Conservation (phyloP, 2,888 invertebrate genomes). For the Cephus nigrinus region DNA sequence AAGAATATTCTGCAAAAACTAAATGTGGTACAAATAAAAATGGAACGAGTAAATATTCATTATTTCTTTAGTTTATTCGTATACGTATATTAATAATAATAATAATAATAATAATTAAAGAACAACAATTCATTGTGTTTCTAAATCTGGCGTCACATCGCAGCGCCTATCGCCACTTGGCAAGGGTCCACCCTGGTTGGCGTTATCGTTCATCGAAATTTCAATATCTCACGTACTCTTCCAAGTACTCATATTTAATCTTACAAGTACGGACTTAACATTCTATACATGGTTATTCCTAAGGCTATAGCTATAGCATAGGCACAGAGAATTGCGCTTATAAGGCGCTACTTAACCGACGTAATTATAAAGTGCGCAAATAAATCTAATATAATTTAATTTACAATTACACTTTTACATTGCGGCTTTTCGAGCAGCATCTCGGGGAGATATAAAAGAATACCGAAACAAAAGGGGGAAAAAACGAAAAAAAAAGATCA, state of each 20-base stretch:
- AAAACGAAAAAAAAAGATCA: background rate
- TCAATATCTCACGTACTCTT: background rate
- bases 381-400: background rate
- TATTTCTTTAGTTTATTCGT: background rate
- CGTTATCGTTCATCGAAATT: background rate
- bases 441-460: background rate
- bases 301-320: background rate
- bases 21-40: background rate
- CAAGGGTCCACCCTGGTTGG: conserved; percentile 9
- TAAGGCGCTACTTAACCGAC: background rate
- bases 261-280: conserved; percentile 7
- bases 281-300: conserved; percentile 10
- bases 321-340: background rate
- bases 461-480: background rate
- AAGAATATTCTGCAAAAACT: background rate
- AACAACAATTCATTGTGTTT: conserved; percentile 35
- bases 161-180: conserved; percentile 30
- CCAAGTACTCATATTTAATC: background rate
- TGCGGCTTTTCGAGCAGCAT: background rate
- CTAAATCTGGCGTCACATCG: conserved; percentile 34
- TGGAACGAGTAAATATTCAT: background rate
- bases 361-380: background rate
- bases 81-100: conserved; percentile 25
- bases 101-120: conserved; percentile 29
- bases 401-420: background rate